Percentiles rank a stretch among this genome's conserved stretches.
Evolutionary conservation across 2,113 vertebrate species (phyloP).

Genomic region (Halcyon malimbica): DNA sequence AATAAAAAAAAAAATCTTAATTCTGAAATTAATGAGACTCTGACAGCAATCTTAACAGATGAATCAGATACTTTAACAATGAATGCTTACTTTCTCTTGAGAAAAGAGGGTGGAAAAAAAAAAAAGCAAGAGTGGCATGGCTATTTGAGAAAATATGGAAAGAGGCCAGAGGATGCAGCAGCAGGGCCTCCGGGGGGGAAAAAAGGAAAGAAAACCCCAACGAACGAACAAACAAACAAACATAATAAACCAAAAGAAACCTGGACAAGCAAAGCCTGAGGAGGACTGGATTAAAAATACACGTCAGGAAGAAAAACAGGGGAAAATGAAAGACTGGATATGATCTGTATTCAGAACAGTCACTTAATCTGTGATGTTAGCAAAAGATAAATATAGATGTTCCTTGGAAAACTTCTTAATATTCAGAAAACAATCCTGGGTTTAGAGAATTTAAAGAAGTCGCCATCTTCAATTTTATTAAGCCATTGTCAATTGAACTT

Average conservation of each 20-base stretch:
- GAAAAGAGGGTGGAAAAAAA: background rate
- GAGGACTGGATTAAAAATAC: background rate
- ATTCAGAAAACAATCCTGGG: background rate
- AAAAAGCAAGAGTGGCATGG: background rate
- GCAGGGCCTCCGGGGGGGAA: rapidly evolving
- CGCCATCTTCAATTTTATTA: background rate
- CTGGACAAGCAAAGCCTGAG: background rate
- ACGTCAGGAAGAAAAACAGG: background rate
- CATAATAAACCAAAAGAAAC: background rate
- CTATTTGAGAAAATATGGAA: background rate
- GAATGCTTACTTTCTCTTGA: background rate
- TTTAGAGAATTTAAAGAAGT: background rate
- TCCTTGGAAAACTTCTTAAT: background rate
- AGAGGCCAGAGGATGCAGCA: background rate
- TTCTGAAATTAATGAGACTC: background rate
- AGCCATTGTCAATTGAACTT: background rate
- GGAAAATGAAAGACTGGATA: background rate
- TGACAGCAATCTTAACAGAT: background rate
- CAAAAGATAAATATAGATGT: background rate
- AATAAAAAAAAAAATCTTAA: background rate
- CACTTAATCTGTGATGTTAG: background rate
- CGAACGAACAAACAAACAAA: too few species aligned
- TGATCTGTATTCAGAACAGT: background rate
- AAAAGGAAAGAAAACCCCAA: too few species aligned
- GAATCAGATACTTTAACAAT: background rate